Conservation (phyloP, 2,888 invertebrate genomes). For the Cosmorhoe ocellata region DNA sequence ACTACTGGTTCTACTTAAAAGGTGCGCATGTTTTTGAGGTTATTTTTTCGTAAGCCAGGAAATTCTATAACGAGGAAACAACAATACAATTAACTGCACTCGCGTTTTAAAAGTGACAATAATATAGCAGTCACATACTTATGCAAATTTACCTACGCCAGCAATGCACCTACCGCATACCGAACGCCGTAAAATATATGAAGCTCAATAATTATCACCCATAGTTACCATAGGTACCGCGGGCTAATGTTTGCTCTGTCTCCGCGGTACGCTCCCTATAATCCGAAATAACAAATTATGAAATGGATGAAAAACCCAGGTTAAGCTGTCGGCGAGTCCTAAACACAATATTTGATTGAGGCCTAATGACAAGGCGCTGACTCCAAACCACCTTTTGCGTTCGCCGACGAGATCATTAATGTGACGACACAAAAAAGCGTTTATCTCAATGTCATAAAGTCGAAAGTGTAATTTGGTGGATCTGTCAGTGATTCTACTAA, state of each 20-base stretch:
- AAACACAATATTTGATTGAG: conserved; percentile 81
- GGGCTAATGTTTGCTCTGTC: conserved; percentile 76
- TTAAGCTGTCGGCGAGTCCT: conserved; percentile 81
- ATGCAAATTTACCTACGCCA: conserved; percentile 37
- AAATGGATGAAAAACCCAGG: conserved; percentile 78
- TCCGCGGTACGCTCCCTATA: conserved; percentile 75
- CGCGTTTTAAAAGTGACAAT: conserved; percentile 10
- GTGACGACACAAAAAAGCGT: conserved; percentile 59
- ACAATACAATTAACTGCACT: conserved; percentile 10
- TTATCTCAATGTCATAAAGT: conserved; percentile 65
- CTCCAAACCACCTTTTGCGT: conserved; percentile 69
- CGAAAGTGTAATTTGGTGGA: conserved; percentile 54
- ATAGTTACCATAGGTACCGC: conserved; percentile 46
- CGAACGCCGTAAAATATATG: conserved; percentile 44
- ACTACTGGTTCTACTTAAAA: neutral
- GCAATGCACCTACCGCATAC: conserved; percentile 45
- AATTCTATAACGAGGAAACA: conserved; percentile 22
- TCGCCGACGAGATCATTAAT: conserved; percentile 70
- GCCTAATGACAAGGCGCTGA: conserved; percentile 80
- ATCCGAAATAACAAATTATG: conserved; percentile 81
- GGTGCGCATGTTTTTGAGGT: no score
- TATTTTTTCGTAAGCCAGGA: conserved; percentile 20
- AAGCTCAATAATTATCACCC: conserved; percentile 58
- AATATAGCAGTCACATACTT: conserved; percentile 17
- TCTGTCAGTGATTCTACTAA: conserved; percentile 75